Base-by-base conservation (phyloP, 1,140 invertebrate genomes). In the Drosophila jambulina region DNA sequence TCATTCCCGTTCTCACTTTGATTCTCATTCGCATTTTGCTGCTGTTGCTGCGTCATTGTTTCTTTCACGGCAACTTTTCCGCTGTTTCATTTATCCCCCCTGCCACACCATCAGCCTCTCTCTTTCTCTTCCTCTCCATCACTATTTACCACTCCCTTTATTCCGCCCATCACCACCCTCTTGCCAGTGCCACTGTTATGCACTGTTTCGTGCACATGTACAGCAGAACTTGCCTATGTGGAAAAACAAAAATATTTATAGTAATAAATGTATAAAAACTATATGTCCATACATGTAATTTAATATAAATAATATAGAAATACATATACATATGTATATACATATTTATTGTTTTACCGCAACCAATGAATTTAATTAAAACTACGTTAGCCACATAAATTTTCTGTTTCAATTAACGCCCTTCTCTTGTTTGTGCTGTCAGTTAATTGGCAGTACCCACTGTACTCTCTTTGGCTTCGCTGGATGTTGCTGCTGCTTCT, bases 201-300 rank as follows among this genome's bases (percentile, higher is more conserved):
- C 83, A 80, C 71, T 80, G 71, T 86, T 87, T 87, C 80, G 61
- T 72, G 45, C 36, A 49, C 45, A 27, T 78, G 71, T 57, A 70
- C 63, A 68, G 63, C 54, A 25, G 12, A 36, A 2, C n/a, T 9
- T 36, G 58, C 13, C 21, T 7, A 15, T 53, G 27, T 12, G n/a
- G 38, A 32, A 32, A 13, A 3, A 17, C 15, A 61, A 23, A 23
- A 45, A 23, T 19, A 43, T 12, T 19, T 43, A 10, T 4, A n/a
- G n/a, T 19, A 19, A 19, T 43, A 17, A 2, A 13, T 15, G 4
- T 12, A 10, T 34, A 34, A 13, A 32, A 12, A 36, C 1, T 12
- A 36, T 12, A 36, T n/a, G n/a, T n/a, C n/a, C n/a, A n/a, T n/a
- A n/a, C n/a, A n/a, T n/a, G n/a, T 13, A 36, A 15, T 10, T 6